phyloP scores from a whole-genome alignment of 2,113 vertebrate genomes.

The Spermophilus dauricus region DNA sequence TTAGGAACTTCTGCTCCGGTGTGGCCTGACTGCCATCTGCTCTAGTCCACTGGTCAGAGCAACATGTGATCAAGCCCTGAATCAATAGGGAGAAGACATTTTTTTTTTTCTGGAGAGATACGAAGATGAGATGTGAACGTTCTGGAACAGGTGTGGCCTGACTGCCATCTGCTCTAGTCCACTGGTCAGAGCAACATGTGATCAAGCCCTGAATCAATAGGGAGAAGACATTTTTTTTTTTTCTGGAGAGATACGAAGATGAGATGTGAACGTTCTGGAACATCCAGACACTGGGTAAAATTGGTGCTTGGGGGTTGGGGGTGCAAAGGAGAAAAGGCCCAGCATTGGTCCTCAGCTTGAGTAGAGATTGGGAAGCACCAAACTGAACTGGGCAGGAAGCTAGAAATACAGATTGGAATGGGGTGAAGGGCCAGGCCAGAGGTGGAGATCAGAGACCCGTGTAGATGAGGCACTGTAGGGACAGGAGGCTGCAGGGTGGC shows the following conservation, averaged over 20 bases:
- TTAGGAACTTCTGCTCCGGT: neutral
- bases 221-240: neutral
- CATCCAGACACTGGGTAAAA: neutral
- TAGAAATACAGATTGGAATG: neutral
- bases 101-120: neutral
- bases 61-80: neutral
- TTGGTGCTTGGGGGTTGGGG: neutral
- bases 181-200: neutral
- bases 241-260: neutral
- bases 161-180: neutral
- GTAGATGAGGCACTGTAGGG: neutral
- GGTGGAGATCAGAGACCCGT: fast-evolving
- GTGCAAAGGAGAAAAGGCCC: neutral
- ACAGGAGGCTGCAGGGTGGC: neutral
- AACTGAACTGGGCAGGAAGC: neutral
- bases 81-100: neutral
- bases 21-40: neutral
- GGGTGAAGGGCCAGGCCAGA: neutral
- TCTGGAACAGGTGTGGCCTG: fast-evolving
- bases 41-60: neutral
- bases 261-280: no score
- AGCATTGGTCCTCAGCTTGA: neutral
- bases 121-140: neutral
- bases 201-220: neutral
- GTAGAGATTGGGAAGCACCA: neutral